Evolutionary conservation across 2,888 invertebrate genomes (phyloP).

Genomic region (Onchidella celtica): DNA sequence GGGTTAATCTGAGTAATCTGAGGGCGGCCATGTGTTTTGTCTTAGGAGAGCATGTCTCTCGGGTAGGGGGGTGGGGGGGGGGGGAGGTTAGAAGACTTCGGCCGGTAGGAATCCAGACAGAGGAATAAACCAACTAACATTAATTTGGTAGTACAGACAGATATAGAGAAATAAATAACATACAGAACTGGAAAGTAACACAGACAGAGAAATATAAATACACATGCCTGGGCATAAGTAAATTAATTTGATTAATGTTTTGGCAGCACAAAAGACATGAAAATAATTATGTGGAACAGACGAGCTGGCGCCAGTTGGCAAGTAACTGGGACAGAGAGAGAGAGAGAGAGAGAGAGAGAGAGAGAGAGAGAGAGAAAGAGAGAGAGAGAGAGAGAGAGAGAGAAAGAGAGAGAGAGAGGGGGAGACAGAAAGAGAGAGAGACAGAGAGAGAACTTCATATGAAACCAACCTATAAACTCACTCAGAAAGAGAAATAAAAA

Average conservation of each 20-base stretch:
- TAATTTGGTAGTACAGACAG: too few species aligned
- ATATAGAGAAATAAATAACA: too few species aligned
- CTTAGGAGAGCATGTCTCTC: too few species aligned
- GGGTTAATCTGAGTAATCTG: too few species aligned
- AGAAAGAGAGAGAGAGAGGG: conserved; percentile 28
- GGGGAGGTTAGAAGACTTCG: too few species aligned
- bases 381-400: neutral
- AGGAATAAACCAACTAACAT: too few species aligned
- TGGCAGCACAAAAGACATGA: neutral
- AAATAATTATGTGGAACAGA: conserved; percentile 18
- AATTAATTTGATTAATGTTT: neutral
- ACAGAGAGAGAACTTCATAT: conserved; percentile 23
- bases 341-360: conserved; percentile 26
- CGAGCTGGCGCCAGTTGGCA: conserved; percentile 3
- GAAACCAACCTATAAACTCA: too few species aligned
- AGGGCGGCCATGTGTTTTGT: too few species aligned
- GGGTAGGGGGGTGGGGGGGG: too few species aligned
- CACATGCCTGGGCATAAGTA: neutral
- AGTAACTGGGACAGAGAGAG: neutral
- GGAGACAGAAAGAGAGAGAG: conserved; percentile 25
- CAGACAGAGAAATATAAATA: neutral
- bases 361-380: conserved; percentile 2
- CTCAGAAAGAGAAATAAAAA: too few species aligned
- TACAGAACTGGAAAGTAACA: too few species aligned
- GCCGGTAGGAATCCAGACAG: too few species aligned